These are phyloP conservation scores for Brachionus manjavacas DNA, from an alignment of 1,140 invertebrate genomes.

Conservation along the genomic window DNA sequence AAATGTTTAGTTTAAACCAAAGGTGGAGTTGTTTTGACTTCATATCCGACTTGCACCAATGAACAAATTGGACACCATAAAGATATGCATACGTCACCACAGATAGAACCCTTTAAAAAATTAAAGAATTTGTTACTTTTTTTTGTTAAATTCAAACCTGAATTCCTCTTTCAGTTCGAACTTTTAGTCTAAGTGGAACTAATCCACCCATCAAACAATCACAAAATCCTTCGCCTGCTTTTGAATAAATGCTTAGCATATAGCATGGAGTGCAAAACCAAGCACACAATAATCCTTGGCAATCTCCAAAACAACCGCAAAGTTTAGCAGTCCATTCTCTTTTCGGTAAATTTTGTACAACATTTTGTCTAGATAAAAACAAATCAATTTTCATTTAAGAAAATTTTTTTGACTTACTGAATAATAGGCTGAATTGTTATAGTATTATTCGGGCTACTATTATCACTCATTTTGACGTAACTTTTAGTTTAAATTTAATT, in stretches of 20 bases:
- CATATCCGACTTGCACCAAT: not conserved
- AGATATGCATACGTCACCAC: not conserved
- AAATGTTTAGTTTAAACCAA: not conserved
- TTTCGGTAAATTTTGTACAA: not conserved
- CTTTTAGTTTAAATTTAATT: not conserved
- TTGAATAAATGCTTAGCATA: not conserved
- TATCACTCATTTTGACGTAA: not conserved
- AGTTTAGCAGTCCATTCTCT: not conserved
- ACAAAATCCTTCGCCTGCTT: constrained; percentile 15
- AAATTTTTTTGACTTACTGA: not conserved
- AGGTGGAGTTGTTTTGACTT: not conserved
- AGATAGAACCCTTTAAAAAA: constrained; percentile 6
- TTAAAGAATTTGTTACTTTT: not conserved
- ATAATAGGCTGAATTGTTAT: not conserved
- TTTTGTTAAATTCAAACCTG: not conserved
- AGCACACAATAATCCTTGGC: not conserved
- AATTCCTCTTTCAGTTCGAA: constrained; percentile 30
- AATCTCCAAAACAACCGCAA: constrained; percentile 12
- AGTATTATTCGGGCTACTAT: not conserved
- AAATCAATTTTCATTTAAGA: not conserved
- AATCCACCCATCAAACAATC: not conserved
- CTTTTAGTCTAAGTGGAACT: constrained; percentile 20
- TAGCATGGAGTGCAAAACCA: not conserved
- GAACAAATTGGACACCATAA: not conserved
- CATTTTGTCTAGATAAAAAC: not conserved